Base-by-base conservation (phyloP, 2,113 vertebrate species). In the Ciconia boyciana region DNA sequence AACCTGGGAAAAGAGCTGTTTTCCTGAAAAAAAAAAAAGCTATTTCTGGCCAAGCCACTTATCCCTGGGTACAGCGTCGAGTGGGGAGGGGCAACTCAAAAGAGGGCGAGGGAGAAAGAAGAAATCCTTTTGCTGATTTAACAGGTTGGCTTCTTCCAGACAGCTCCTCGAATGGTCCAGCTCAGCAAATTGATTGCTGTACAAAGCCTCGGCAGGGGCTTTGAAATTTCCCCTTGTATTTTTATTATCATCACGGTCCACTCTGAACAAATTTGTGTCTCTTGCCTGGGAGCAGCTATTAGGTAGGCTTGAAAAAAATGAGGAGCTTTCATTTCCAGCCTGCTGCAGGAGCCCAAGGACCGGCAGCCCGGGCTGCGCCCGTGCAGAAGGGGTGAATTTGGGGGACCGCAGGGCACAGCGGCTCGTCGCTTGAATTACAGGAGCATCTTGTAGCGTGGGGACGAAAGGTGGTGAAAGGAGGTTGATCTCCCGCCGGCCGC, bases 221-320 rank as follows among this genome's bases (percentile, higher is more conserved):
- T 61, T 19, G 74, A 64, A 39, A 64, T 68, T 75, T 48, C 70
- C 89, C 79, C 39, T 31, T 80, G 89, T 92, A 58, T 87, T 88
- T 83, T 90, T 87, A 87, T 91, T 60, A 41, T 51, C 41, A 9
- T 65, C 85, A 28, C 48, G 8, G 72, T 43, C 86, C 41, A 7
- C 49, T 58, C 72, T 20, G 83, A 70, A 66, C 54, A 20, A 61
- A 66, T 75, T 43, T 85, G 8, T 54, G 90, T 87, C 75, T 90
- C 91, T 76, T 71, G 55, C 89, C 83, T 46, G 88, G 36, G 87
- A 92, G 90, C 57, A 28, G 55, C 94, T 95, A 69, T 93, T 84
- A 89, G 93, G 62, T 64, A 81, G 81, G 77, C 94, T 44, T 84
- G 91, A 71, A 62, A 71, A 62, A 74, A 76, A 93, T 43, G 78